Conservation (phyloP, 2,113 vertebrate species). For the Takifugu flavidus region DNA sequence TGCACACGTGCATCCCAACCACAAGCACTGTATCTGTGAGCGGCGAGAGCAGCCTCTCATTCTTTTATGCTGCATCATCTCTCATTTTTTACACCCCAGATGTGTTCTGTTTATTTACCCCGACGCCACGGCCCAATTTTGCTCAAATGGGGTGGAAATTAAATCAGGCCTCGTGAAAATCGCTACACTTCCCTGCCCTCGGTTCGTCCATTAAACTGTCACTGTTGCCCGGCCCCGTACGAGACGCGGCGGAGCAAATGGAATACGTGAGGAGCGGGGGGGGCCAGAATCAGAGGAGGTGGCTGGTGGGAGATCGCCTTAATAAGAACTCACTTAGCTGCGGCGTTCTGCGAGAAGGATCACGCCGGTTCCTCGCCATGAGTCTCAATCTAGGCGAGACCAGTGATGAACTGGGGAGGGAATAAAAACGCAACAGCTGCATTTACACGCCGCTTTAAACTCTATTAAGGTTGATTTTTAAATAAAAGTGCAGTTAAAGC, state of each 20-base stretch:
- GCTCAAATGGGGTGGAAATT: slow-evolving; percentile 54
- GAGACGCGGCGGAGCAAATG: slow-evolving; percentile 51
- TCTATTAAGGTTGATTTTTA: no score
- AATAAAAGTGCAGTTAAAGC: background rate
- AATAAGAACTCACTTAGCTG: no score
- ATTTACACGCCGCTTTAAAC: no score
- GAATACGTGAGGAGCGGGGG: slow-evolving; percentile 4
- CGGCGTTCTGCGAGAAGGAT: no score
- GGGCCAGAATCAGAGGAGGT: background rate
- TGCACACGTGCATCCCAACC: no score
- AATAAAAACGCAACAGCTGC: no score
- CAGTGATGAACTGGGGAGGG: no score
- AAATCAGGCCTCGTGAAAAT: slow-evolving; percentile 56
- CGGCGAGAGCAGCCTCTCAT: background rate
- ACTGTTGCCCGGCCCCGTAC: slow-evolving; percentile 49
- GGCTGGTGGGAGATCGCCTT: no score
- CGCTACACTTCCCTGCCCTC: slow-evolving; percentile 37
- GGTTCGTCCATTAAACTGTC: slow-evolving; percentile 62
- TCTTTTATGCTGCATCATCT: no score
- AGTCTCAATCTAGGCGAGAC: no score
- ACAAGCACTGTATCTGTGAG: background rate
- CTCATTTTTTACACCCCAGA: slow-evolving; percentile 43
- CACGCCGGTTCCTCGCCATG: no score
- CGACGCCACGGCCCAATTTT: slow-evolving; percentile 55
- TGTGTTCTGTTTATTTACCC: slow-evolving; percentile 58